Evolutionary conservation across 2,888 invertebrate genomes (phyloP).

Genomic region (Pheosia gnoma): DNA sequence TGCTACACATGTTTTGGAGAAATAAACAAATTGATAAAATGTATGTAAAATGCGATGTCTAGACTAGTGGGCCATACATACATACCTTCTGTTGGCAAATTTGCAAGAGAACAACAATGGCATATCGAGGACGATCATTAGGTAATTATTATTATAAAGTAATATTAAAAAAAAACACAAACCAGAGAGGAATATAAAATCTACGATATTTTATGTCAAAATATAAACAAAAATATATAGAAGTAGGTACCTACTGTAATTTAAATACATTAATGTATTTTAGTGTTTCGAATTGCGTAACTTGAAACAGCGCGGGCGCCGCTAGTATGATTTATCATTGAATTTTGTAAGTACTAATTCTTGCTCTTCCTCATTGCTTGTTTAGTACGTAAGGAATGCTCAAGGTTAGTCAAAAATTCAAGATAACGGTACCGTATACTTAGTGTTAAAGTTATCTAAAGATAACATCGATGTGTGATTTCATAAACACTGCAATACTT

Average conservation of each 20-base stretch:
- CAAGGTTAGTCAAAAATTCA: slow-evolving; percentile 22
- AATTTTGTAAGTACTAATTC: slow-evolving; percentile 25
- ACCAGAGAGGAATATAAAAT: too few relatives aligned
- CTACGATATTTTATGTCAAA: too few relatives aligned
- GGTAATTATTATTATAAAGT: too few relatives aligned
- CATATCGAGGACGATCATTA: too few relatives aligned
- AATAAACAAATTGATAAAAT: slow-evolving; percentile 26
- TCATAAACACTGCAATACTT: too few relatives aligned
- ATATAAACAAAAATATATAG: too few relatives aligned
- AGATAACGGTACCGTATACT: slow-evolving; percentile 16
- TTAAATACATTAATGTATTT: slow-evolving; percentile 7
- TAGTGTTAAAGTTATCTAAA: too few relatives aligned
- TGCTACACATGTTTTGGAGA: slow-evolving; percentile 21
- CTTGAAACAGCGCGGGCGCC: slow-evolving; percentile 32
- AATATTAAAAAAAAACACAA: too few relatives aligned
- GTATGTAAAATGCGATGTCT: background rate
- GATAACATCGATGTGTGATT: too few relatives aligned
- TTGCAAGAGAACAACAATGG: background rate
- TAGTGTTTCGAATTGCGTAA: slow-evolving; percentile 28
- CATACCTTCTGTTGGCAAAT: too few relatives aligned
- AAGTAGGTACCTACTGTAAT: too few relatives aligned
- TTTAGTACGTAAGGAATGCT: slow-evolving; percentile 26
- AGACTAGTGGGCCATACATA: too few relatives aligned
- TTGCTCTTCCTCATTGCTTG: slow-evolving; percentile 41
- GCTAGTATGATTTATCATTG: slow-evolving; percentile 42